phyloP scores from a whole-genome alignment of 1,140 invertebrate species.

The Manduca sexta region DNA sequence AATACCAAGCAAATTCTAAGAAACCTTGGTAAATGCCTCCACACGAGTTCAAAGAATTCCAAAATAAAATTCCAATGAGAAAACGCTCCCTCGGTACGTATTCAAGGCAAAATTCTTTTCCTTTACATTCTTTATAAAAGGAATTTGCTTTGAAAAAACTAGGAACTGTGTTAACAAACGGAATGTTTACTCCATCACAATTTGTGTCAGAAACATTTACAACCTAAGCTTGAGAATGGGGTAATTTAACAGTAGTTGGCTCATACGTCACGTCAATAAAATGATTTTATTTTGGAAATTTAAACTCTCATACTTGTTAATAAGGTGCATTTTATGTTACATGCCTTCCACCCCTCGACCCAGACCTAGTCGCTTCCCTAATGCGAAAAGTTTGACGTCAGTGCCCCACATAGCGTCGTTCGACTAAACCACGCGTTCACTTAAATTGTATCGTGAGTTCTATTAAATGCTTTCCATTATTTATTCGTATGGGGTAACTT shows the following conservation, averaged over 20 bases:
- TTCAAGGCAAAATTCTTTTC: no score
- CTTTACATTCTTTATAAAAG: no score
- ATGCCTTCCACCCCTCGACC: background rate
- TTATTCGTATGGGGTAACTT: background rate
- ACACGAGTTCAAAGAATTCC: no score
- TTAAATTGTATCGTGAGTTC: slow-evolving; percentile 3
- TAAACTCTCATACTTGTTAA: no score
- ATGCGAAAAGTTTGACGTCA: slow-evolving; percentile 9
- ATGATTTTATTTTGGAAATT: no score
- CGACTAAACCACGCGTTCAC: background rate
- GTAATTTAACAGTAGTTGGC: slow-evolving; percentile 4
- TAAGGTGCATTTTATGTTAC: no score
- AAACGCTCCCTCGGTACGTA: no score
- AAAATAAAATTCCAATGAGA: no score
- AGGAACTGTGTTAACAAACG: background rate
- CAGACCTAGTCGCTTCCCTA: slow-evolving; percentile 5
- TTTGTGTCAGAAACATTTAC: slow-evolving; percentile 1
- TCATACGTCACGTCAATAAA: no score
- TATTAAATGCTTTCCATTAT: background rate
- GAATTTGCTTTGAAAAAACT: no score
- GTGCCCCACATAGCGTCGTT: slow-evolving; percentile 6
- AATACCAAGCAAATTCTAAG: no score
- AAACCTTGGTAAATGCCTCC: no score
- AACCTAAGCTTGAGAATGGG: slow-evolving; percentile 1
- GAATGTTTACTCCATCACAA: background rate